These are phyloP conservation scores for Prunella fulvescens DNA, from an alignment of 2,113 vertebrate species.

Conservation along the genomic window DNA sequence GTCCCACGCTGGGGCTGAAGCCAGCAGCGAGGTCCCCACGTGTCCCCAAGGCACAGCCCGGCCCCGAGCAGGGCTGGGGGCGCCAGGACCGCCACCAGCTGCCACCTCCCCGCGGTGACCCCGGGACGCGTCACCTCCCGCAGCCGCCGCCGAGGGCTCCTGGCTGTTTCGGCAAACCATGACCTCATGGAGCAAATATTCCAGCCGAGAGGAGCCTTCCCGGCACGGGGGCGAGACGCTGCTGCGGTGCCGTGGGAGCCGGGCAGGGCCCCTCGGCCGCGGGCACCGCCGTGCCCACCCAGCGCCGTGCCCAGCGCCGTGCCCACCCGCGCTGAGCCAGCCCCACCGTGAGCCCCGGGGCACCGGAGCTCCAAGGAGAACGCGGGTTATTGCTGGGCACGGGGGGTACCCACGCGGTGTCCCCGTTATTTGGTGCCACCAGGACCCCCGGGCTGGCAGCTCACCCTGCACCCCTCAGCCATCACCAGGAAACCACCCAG, in stretches of 20 bases:
- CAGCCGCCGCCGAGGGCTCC: neutral
- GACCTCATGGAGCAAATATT: slow-evolving; percentile 63
- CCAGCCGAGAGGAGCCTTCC: slow-evolving; percentile 20
- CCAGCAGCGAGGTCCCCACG: neutral
- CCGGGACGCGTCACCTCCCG: neutral
- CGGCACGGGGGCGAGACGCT: neutral
- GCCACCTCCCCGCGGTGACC: neutral
- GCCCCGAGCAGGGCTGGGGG: neutral
- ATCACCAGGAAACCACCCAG: neutral
- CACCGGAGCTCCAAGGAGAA: rapidly evolving
- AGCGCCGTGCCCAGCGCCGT: rapidly evolving
- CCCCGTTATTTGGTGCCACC: neutral
- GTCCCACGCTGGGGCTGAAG: rapidly evolving
- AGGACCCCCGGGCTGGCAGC: rapidly evolving
- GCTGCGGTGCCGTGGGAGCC: neutral
- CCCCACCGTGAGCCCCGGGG: rapidly evolving
- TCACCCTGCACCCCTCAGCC: no score
- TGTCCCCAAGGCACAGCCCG: neutral
- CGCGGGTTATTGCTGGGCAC: neutral
- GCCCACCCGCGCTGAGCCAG: neutral
- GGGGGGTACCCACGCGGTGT: rapidly evolving
- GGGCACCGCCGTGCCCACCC: neutral
- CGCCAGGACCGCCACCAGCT: rapidly evolving
- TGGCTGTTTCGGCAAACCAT: neutral
- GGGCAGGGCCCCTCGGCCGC: rapidly evolving